phyloP scores from a whole-genome alignment of 2,113 vertebrate species.

The Cyphomyrus discorhynchus region DNA sequence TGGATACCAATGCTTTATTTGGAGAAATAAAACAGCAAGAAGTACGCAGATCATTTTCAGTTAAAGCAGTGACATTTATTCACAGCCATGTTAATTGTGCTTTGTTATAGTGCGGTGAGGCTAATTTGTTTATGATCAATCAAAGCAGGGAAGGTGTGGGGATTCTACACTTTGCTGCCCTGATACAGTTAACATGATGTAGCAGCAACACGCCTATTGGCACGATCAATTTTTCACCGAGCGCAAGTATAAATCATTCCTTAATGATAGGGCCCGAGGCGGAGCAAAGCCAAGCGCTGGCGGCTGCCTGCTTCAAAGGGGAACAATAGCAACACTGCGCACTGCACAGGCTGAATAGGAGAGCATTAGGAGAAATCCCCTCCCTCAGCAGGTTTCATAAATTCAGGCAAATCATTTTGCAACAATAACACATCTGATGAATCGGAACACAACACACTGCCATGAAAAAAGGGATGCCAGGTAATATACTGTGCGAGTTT shows the following conservation, averaged over 20 bases:
- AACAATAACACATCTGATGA: not conserved
- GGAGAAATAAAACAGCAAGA: not conserved
- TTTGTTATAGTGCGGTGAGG: slow-evolving; percentile 15
- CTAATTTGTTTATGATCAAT: slow-evolving; percentile 62
- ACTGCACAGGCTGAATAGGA: not conserved
- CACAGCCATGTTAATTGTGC: slow-evolving; percentile 9
- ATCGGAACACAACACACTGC: not conserved
- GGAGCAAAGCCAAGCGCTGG: slow-evolving; percentile 51
- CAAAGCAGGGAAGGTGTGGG: slow-evolving; percentile 57
- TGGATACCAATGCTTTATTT: not conserved
- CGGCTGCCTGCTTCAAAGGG: slow-evolving; percentile 22
- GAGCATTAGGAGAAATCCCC: not conserved
- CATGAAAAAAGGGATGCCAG: not conserved
- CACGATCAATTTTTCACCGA: slow-evolving; percentile 67
- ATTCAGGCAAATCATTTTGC: not conserved
- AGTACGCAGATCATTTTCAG: not conserved
- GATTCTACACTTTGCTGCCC: slow-evolving; percentile 56
- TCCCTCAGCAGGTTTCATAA: not conserved
- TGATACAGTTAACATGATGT: slow-evolving; percentile 67
- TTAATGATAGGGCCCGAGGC: slow-evolving; percentile 60
- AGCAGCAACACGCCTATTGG: slow-evolving; percentile 67
- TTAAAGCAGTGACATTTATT: not conserved
- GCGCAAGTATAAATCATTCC: slow-evolving; percentile 72
- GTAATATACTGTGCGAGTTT: not conserved
- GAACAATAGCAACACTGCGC: not conserved